Percentiles rank a stretch among this genome's conserved stretches.
These are phyloP conservation scores for Dissostichus mawsoni DNA, from an alignment of 2,113 vertebrate species.

Conservation along the genomic window DNA sequence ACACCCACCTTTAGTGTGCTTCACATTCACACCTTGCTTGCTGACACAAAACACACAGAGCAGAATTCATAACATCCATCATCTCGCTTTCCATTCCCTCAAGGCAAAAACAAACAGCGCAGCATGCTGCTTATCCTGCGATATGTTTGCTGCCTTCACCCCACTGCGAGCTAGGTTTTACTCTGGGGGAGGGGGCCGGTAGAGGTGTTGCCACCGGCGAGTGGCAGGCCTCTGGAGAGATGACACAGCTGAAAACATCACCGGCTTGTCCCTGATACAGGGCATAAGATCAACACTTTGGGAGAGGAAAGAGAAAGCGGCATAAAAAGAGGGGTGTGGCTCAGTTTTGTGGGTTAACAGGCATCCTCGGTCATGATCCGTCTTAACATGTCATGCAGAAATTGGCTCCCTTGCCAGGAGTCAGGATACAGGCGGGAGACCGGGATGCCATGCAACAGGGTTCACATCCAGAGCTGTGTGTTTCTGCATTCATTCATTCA, in stretches of 20 bases:
- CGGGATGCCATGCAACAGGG: conserved; percentile 49
- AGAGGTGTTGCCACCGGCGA: conserved; percentile 39
- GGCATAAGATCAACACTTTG: not conserved
- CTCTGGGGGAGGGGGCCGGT: conserved; percentile 3
- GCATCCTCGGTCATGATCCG: conserved; percentile 7
- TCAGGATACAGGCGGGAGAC: conserved; percentile 18
- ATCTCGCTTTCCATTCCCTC: conserved; percentile 24
- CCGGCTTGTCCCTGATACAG: not conserved
- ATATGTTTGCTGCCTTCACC: conserved; percentile 12
- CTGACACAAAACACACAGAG: conserved; percentile 36
- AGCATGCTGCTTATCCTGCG: conserved; percentile 28
- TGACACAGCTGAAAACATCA: conserved; percentile 52
- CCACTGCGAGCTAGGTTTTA: not conserved
- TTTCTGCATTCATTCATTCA: not conserved
- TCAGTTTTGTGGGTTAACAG: conserved; percentile 7
- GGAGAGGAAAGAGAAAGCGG: not conserved
- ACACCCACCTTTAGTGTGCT: conserved; percentile 38
- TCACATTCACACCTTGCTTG: conserved; percentile 41
- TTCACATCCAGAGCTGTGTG: not conserved
- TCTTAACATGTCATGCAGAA: conserved; percentile 9
- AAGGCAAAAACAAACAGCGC: conserved; percentile 55
- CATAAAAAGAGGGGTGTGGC: conserved; percentile 63
- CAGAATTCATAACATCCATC: conserved; percentile 51
- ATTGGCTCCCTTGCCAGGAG: not conserved
- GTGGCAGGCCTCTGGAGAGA: conserved; percentile 42